Conservation (phyloP, 2,113 vertebrate genomes). For the Calypte anna region DNA sequence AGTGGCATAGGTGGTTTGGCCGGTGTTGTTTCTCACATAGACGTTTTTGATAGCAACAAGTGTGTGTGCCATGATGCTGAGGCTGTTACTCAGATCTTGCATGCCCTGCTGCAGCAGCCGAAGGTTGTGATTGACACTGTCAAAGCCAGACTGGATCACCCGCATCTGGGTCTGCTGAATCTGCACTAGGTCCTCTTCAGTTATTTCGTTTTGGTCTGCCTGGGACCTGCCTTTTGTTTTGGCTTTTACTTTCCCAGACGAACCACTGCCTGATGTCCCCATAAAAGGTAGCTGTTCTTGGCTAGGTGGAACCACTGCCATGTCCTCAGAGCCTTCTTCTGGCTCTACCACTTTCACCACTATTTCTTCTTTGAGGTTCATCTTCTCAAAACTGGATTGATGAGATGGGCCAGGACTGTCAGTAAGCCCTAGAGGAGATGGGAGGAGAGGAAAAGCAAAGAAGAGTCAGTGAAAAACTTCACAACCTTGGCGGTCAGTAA, state of each 20-base stretch:
- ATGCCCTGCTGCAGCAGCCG: slow-evolving; percentile 72
- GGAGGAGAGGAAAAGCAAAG: neutral
- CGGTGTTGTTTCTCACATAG: slow-evolving; percentile 68
- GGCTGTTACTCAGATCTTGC: slow-evolving; percentile 72
- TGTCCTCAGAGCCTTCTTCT: slow-evolving; percentile 73
- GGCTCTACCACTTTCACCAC: slow-evolving; percentile 72
- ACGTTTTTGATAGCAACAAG: slow-evolving; percentile 69
- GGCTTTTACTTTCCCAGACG: slow-evolving; percentile 70
- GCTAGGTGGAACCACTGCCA: slow-evolving; percentile 60
- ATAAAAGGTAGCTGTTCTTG: slow-evolving; percentile 61
- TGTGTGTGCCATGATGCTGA: slow-evolving; percentile 64
- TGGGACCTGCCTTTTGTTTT: slow-evolving; percentile 66
- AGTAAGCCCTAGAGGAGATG: slow-evolving; percentile 45
- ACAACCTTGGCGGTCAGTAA: neutral
- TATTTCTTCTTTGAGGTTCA: slow-evolving; percentile 73
- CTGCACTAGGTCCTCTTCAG: slow-evolving; percentile 67
- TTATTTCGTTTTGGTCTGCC: slow-evolving; percentile 54
- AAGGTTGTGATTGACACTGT: slow-evolving; percentile 71
- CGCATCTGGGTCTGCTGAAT: slow-evolving; percentile 71
- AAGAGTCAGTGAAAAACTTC: neutral
- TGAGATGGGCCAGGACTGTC: slow-evolving; percentile 65
- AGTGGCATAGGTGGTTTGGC: slow-evolving; percentile 8
- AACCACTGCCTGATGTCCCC: neutral
- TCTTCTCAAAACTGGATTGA: slow-evolving; percentile 46
- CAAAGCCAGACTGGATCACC: slow-evolving; percentile 73